Base-by-base conservation (phyloP, 2,797 vertebrate genomes). In the Sebastes diploproa region DNA sequence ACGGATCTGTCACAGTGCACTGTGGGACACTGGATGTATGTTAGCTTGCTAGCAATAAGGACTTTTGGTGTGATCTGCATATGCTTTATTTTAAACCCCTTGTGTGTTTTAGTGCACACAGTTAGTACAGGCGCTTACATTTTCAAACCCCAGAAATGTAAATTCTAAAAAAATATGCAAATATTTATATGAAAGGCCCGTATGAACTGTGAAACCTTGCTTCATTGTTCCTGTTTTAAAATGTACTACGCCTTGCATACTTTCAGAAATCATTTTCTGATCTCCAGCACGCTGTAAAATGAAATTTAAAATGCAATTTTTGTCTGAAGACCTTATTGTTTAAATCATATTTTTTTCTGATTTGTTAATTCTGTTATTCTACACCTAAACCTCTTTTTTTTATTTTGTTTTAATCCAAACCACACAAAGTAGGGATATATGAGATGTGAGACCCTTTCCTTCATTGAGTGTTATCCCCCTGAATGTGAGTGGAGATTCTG, bases 401-500 rank as follows among this genome's bases (percentile, higher is more conserved):
- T 42, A 16, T 82, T 80, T 88, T 83, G 36, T 73, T 81, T 74
- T 42, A 38, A 78, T 80, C 80, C 71, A 32, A 92, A 89, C 77
- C 88, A 91, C 85, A 89, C 81, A 91, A 92, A 92, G 73, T 89
- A 76, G 84, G 84, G 80, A 86, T 89, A 87, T 84, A 71, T 71
- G 77, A 90, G 81, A 92, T 90, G 86, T 84, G 86, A 92, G 86
- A 91, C 91, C 84, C 86, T 89, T 92, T 87, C 88, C 88, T 89
- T 91, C 87, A 88, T 83, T 88, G 86, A 91, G 85, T 89, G 82
- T 93, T 92, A 92, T 94, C 89, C 88, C 72, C 84, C 78, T 91
- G 91, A 92, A 92, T 94, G 92, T 83, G 84, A 91, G 91, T 78
- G 85, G 85, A 92, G 90, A 93, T 91, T 92, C 91, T 73, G 88